These are phyloP conservation scores for Olivierus martensii DNA, from an alignment of 1,140 invertebrate species.

Conservation along the genomic window DNA sequence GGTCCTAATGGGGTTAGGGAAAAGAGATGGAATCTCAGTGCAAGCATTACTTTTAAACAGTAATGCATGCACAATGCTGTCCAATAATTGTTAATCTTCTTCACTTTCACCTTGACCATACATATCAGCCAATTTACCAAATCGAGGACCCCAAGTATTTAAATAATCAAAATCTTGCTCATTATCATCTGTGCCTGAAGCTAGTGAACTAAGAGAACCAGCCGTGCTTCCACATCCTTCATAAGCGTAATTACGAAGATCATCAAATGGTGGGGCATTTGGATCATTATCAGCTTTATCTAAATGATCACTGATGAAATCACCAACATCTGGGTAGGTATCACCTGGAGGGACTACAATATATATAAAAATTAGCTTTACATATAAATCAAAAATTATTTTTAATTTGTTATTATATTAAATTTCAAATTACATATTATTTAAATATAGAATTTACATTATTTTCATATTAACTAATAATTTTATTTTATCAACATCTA, in stretches of 20 bases:
- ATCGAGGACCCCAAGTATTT: conserved; percentile 90
- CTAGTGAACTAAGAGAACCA: conserved; percentile 84
- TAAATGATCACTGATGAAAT: conserved; percentile 83
- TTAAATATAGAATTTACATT: too few species aligned
- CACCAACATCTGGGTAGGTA: conserved; percentile 77
- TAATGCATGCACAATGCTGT: too few species aligned
- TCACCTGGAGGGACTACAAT: too few species aligned
- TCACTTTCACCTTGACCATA: conserved; percentile 61
- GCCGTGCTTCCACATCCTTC: conserved; percentile 94
- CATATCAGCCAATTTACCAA: conserved; percentile 92
- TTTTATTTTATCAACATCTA: too few species aligned
- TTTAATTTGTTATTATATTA: too few species aligned
- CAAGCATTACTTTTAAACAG: too few species aligned
- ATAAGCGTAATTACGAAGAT: conserved; percentile 91
- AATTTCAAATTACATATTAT: not conserved
- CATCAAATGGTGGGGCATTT: conserved; percentile 90
- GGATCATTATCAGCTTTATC: conserved; percentile 61
- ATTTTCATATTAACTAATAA: too few species aligned
- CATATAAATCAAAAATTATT: too few species aligned
- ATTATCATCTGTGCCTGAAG: conserved; percentile 87
- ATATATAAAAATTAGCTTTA: too few species aligned
- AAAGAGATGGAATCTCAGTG: too few species aligned
- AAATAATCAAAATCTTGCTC: conserved; percentile 94
- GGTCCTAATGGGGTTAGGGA: too few species aligned
- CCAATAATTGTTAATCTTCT: conserved; percentile 6